Base-by-base conservation (phyloP, 2,888 invertebrate species). In the Pachliopta kotzebuea region DNA sequence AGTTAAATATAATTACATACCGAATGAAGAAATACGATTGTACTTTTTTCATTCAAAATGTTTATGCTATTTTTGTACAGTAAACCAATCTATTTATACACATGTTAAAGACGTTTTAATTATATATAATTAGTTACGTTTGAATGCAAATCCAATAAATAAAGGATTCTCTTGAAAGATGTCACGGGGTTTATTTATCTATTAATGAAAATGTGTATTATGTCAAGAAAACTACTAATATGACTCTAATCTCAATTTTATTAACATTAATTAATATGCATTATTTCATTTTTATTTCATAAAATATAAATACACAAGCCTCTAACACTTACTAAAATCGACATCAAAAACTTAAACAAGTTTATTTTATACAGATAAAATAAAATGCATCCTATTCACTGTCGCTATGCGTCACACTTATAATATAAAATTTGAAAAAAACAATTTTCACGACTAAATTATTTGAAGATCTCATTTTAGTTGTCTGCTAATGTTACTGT, bases 1-100 rank as follows among this genome's bases (percentile, higher is more conserved):
- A 14, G 29, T 58, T 24, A 62, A 11, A n/a, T 18, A n/a, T 21
- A 52, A 52, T 23, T n/a, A 21, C 50, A 52, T 45, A 45, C 45
- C 45, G 45, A 45, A 45, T 45, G 18, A 45, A 45, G 45, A n/a
- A n/a, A 45, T 14, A 37, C 37, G 26, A 4, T 6, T 6, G 26
- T 37, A 37, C 11, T 37, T 6, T 8, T n/a, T 37, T 37, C 26
- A 26, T 37, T 37, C 14, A 37, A 4, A 14, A 37, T 37, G 37
- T 37, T 37, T 37, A 37, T n/a, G 17, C 18, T 42, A 42, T 17
- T 4, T 4, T 18, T 42, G 4, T 18, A 18, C 45, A n/a, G 18
- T 45, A n/a, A 42, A 14, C 6, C 42, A 42, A 3, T 42, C 4
- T 17, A 42, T 42, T 42, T 31, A 31, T 31, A 9, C 17, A 42